Percentiles rank a stretch among this genome's conserved stretches.
These are phyloP conservation scores for Corynorhinus townsendii DNA, from an alignment of 2,113 vertebrate species.

Conservation along the genomic window DNA sequence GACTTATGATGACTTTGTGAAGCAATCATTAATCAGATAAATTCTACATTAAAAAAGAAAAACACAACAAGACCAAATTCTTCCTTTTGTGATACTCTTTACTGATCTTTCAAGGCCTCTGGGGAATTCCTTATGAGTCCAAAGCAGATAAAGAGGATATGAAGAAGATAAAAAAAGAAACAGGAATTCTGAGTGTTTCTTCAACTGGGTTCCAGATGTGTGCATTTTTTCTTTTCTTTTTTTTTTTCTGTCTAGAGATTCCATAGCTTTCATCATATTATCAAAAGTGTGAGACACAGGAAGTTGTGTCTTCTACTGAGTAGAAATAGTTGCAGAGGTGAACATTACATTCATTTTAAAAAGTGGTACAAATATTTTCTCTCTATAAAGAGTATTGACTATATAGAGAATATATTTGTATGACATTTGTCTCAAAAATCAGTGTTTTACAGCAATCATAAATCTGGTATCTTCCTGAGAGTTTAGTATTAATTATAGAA, in stretches of 20 bases:
- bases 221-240: background rate
- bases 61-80: background rate
- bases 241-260: background rate
- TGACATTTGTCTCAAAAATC: background rate
- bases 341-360: background rate
- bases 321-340: background rate
- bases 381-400: background rate
- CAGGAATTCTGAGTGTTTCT: background rate
- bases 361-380: background rate
- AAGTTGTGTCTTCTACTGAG: background rate
- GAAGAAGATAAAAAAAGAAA: background rate
- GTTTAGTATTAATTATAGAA: background rate
- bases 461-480: background rate
- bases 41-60: background rate
- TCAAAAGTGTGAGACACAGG: background rate
- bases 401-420: background rate
- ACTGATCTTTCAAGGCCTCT: background rate
- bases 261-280: background rate
- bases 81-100: background rate
- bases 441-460: background rate
- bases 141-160: background rate
- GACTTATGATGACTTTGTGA: background rate
- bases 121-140: background rate
- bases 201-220: background rate
- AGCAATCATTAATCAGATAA: background rate